Evolutionary conservation across 2,797 vertebrate genomes (phyloP), one percentile per base, ranked within the genome.

Genomic region (Emys orbicularis): DNA sequence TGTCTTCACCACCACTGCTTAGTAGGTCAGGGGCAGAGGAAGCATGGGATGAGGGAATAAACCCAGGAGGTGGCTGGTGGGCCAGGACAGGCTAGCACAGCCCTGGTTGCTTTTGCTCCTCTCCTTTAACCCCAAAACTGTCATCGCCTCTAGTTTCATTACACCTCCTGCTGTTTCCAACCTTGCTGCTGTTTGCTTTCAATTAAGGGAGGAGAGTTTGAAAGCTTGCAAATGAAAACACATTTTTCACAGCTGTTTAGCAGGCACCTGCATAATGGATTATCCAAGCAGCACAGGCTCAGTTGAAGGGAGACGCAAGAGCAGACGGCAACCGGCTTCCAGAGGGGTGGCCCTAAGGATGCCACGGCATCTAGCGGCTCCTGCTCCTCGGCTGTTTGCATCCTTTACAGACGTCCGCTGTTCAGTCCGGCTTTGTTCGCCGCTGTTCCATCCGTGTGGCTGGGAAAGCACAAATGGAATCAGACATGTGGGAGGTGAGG

Each of bases 151-250:
- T 56, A 27, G 41, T 12, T 10, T 31, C 41, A 7, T 29, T 8
- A 44, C 29, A 8, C 41, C 29, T 82, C 41, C 16, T 59, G 0
- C 9, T 12, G 5, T 29, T 88, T 86, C 83, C 84, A 91, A 68
- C 52, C 82, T 23, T 65, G 56, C 81, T 61, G n/a, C 61, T 0
- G 0, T 82, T 93, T 1, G 0, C 53, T 82, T 85, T 84, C 52
- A 2, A 50, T 65, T 19, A 0, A 18, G 65, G 47, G 12, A 49
- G 74, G 74, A 76, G 74, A 86, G 5, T 79, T 34, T 93, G 90
- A 87, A 80, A 87, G 77, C 85, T 87, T 56, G 59, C 76, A 65
- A 87, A 87, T 93, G 92, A 16, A 96, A 94, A 92, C 19, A 34
- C 21, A n/a, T 59, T 83, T 87, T 93, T 89, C 93, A 50, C 65